phyloP scores from a whole-genome alignment of 2,888 invertebrate genomes.

The Corythucha ciliata region DNA sequence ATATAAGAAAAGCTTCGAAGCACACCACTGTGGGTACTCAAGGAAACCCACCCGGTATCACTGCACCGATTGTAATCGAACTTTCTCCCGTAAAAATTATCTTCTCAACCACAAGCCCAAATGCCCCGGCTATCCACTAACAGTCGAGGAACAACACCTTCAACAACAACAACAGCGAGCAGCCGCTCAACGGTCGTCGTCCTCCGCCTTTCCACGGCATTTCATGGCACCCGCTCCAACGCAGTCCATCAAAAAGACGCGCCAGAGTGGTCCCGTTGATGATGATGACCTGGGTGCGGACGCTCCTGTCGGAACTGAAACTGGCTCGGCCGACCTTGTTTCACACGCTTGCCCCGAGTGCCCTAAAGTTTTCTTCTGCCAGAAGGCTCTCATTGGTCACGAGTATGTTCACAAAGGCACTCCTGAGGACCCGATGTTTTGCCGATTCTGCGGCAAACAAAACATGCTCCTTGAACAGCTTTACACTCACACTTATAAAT shows the following conservation, averaged over 20 bases:
- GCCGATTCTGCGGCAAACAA: constrained; percentile 18
- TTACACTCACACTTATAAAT: constrained; percentile 21
- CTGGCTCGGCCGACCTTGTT: too few species aligned
- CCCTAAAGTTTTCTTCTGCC: constrained; percentile 20
- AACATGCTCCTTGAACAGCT: constrained; percentile 6
- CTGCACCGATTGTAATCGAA: constrained; percentile 11
- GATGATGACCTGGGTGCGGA: constrained; percentile 5
- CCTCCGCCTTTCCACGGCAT: too few species aligned
- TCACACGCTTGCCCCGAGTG: constrained; percentile 19
- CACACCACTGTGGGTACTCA: constrained; percentile 9
- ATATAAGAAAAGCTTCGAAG: constrained; percentile 17
- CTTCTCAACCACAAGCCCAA: constrained; percentile 20
- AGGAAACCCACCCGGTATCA: constrained; percentile 4
- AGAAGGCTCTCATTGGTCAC: constrained; percentile 25
- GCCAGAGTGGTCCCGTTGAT: constrained; percentile 12
- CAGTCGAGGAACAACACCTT: not conserved
- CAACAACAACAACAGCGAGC: not conserved
- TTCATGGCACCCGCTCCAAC: too few species aligned
- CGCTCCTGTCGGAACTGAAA: not conserved
- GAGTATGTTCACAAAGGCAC: constrained; percentile 13
- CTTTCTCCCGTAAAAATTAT: constrained; percentile 17
- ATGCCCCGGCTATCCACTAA: constrained; percentile 9
- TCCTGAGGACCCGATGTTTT: constrained; percentile 10
- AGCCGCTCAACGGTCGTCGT: constrained; percentile 4
- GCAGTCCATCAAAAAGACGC: constrained; percentile 18